phyloP scores from a whole-genome alignment of 92 coral and sea anemone species.

The Isaurus tuberculatus region DNA sequence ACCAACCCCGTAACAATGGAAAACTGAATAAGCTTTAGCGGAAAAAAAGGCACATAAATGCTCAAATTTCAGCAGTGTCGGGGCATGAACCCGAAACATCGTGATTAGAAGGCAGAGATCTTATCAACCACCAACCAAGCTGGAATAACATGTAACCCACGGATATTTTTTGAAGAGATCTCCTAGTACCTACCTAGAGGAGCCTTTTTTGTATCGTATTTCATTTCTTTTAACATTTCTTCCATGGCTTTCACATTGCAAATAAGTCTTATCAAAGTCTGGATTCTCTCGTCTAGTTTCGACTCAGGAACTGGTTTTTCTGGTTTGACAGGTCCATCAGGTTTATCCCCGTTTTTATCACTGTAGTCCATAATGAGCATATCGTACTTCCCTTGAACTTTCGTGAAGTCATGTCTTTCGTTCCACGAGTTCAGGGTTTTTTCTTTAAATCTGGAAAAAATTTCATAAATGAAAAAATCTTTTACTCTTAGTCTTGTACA shows the following conservation, averaged over 20 bases:
- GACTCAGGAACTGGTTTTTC: constrained; percentile 78
- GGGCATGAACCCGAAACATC: no score
- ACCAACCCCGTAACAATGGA: no score
- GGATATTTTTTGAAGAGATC: no score
- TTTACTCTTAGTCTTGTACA: no score
- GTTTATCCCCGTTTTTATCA: constrained; percentile 77
- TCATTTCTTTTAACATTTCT: constrained; percentile 95
- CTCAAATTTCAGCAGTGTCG: no score
- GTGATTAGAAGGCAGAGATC: no score
- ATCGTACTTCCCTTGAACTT: constrained; percentile 94
- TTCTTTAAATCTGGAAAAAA: constrained; percentile 72
- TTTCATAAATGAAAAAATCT: background rate
- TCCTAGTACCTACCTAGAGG: constrained; percentile 82
- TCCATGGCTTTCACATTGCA: constrained; percentile 96
- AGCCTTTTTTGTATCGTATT: constrained; percentile 93
- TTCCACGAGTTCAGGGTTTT: constrained; percentile 94
- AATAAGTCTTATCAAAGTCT: constrained; percentile 81
- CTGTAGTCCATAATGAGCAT: constrained; percentile 93
- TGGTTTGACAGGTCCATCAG: constrained; percentile 85
- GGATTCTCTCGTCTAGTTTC: constrained; percentile 84
- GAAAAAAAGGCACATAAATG: no score
- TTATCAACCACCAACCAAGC: no score
- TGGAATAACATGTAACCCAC: no score
- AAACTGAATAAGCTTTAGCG: no score
- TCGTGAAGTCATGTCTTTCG: constrained; percentile 72